Evolutionary conservation across 2,797 vertebrate species (phyloP), one percentile per base, ranked within the genome.

Genomic region (Parauchenoglanis punctatus): DNA sequence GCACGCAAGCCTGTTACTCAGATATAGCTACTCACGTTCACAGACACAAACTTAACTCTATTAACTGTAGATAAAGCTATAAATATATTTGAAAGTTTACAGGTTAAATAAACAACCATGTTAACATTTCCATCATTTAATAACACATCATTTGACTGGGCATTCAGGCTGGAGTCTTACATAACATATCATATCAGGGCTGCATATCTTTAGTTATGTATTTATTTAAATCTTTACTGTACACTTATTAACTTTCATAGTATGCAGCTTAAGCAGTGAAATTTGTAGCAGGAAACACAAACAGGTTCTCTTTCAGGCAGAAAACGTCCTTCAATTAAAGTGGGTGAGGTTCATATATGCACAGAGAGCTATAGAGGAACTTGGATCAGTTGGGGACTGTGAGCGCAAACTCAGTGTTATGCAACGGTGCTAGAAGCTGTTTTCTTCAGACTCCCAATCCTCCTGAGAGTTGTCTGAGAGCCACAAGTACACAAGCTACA

Each of bases 261-360:
- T 49, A n/a, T 52, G 25, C 25, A 59, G 10, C 17, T 10, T 65
- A 12, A 67, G 59, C 31, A 78, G 61, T 3, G 12, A 75, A 59
- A 17, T 63, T 52, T 23, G 61, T 31, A 83, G 70, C 12, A 18
- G 13, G 49, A 58, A 59, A 44, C 70, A 73, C 56, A 86, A 49
- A 82, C 40, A 73, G 40, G n/a, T 70, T 61, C 54, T 25, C 46
- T 77, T 72, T 77, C 54, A 73, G 49, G 77, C 28, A 18, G 80
- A 84, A 70, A 68, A 87, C 80, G 52, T 25, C 20, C 82, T 78
- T 70, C 82, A 80, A 35, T 84, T 87, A 87, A 80, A 78, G n/a
- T 59, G 63, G 82, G 87, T 87, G 75, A 3, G 52, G 35, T 54
- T 72, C 13, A 77, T 63, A n/a, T 28, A 7, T 61, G 63, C 65